Base-by-base conservation (phyloP, 2,888 invertebrate genomes). In the Sinelater perroti region DNA sequence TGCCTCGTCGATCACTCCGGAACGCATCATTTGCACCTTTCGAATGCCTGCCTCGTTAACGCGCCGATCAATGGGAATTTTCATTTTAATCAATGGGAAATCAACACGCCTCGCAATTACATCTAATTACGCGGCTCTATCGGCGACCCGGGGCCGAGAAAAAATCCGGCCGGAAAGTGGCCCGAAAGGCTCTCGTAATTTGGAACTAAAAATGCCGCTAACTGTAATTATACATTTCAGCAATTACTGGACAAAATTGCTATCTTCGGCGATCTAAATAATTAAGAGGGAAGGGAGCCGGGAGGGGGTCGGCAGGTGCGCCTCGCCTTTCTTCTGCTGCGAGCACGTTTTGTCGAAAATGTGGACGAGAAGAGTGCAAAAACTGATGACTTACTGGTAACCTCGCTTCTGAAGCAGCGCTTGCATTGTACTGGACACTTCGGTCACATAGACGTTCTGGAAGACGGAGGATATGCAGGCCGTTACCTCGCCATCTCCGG, bases 401-500 rank as follows among this genome's bases (percentile, higher is more conserved):
- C 91, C 91, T 60, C 88, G 87, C 62, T 85, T 85, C 47, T 85
- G 80, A 21, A 98, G 84, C 18, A 92, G 82, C 72, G 87, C 88
- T 63, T 89, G 84, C 98, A 98, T 98, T 40, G 91, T 87, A 50
- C 83, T 83, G 1, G 97, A 97, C 64, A 95, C 89, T 79, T 98
- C 98, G 0, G 97, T 98, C 49, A 90, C 94, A 78, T 90, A 93
- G 35, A 91, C 86, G 50, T 84, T 80, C 3, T 82, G 76, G 80
- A 90, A 95, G 61, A 91, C 84, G 46, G 85, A 82, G 0, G 89
- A 85, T 78, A 97, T 86, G 56, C 89, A 85, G 11, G 87, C 82
- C 30, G 97, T 97, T 46, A 97, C 95, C 72, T 91, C 90, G 0
- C 98, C 98, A 80, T 98, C 97, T 1, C 97, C 97, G 1, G 97